These are phyloP conservation scores for Myotis vivesi DNA, from an alignment of 2,797 vertebrate genomes.

Conservation along the genomic window DNA sequence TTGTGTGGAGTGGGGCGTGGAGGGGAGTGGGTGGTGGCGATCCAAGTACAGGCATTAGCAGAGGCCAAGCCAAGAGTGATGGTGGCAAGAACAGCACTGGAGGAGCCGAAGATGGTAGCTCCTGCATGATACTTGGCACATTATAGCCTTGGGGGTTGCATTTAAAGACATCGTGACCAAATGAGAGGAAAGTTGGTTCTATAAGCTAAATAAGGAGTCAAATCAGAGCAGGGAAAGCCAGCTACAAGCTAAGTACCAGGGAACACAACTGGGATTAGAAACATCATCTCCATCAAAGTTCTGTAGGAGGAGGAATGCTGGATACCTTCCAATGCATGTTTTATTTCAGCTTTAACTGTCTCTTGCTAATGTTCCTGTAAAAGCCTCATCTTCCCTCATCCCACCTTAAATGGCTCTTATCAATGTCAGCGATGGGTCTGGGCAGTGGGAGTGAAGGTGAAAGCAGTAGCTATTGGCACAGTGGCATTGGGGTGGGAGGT, in stretches of 20 bases:
- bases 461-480: not conserved
- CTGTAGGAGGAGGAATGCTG: not conserved
- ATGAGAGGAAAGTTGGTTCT: not conserved
- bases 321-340: not conserved
- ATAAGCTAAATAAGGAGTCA: not conserved
- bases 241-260: not conserved
- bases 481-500: not conserved
- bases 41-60: not conserved
- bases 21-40: too few relatives aligned
- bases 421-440: too few relatives aligned
- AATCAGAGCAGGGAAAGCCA: not conserved
- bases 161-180: not conserved
- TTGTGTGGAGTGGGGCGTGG: not conserved
- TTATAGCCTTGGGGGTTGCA: not conserved
- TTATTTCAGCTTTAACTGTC: not conserved
- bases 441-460: not conserved
- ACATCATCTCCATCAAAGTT: not conserved
- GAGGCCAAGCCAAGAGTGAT: not conserved
- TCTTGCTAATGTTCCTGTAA: not conserved
- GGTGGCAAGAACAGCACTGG: not conserved
- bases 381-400: not conserved
- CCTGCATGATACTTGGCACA: too few relatives aligned
- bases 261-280: not conserved
- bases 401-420: not conserved
- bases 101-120: not conserved